Percentiles rank a stretch among this genome's conserved stretches.
phyloP scores from a whole-genome alignment of 2,113 vertebrate species.

The Gobius niger region DNA sequence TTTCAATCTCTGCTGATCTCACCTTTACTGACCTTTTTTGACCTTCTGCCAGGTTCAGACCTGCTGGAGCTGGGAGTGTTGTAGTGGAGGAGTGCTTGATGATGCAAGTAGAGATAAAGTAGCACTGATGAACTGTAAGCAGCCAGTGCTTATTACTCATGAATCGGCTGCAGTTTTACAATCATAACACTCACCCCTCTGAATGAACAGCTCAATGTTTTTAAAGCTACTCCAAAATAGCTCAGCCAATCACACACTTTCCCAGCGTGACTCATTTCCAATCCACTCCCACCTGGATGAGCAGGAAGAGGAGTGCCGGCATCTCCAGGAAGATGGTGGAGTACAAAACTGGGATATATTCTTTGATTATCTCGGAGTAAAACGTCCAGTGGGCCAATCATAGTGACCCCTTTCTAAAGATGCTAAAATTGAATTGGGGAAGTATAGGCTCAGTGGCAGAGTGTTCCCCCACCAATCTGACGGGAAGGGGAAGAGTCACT shows the following conservation, averaged over 20 bases:
- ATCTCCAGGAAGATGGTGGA: too few relatives aligned
- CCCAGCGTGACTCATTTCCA: not conserved
- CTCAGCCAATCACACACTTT: not conserved
- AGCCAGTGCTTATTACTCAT: not conserved
- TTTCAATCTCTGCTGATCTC: too few relatives aligned
- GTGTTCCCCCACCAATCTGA: too few relatives aligned
- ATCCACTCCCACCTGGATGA: not conserved
- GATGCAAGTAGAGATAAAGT: not conserved
- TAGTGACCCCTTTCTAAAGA: too few relatives aligned
- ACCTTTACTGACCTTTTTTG: not conserved
- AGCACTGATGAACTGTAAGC: not conserved
- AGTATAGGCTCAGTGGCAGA: too few relatives aligned
- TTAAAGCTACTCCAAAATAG: not conserved
- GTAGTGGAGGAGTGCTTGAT: not conserved
- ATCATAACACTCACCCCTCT: too few relatives aligned
- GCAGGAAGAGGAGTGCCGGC: not conserved
- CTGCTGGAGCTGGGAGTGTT: not conserved
- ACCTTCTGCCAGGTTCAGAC: not conserved
- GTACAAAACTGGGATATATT: too few relatives aligned
- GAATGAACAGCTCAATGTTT: not conserved
- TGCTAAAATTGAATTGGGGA: too few relatives aligned
- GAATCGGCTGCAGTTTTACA: too few relatives aligned
- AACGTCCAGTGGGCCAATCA: too few relatives aligned
- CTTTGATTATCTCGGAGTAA: too few relatives aligned
- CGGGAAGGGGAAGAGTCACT: too few relatives aligned